Conservation (phyloP, 2,797 vertebrate species). For the Anas acuta region DNA sequence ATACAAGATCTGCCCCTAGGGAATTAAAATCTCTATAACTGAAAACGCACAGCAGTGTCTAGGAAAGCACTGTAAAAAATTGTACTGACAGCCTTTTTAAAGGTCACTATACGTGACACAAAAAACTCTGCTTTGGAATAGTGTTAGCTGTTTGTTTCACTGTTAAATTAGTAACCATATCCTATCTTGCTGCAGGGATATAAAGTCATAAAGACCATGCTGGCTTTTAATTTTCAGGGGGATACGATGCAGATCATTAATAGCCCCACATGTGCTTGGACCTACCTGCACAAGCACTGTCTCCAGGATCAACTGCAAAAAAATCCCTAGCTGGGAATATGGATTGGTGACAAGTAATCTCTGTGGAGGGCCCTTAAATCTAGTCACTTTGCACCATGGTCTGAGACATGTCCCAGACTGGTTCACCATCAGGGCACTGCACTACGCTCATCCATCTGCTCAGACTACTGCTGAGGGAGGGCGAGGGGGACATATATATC, state of each 20-base stretch:
- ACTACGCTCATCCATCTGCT: neutral
- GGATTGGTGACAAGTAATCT: neutral
- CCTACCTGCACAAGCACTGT: neutral
- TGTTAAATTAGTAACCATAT: neutral
- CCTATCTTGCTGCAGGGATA: neutral
- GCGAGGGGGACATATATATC: neutral
- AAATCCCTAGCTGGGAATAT: neutral
- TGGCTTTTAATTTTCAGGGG: neutral
- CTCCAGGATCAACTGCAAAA: neutral
- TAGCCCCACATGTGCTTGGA: neutral
- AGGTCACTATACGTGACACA: neutral
- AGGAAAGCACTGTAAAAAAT: neutral
- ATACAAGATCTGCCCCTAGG: neutral
- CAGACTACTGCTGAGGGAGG: neutral
- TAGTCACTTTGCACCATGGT: neutral
- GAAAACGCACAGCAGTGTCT: neutral
- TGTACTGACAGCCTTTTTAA: neutral
- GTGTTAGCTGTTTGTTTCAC: neutral
- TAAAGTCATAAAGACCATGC: neutral
- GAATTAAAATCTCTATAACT: neutral
- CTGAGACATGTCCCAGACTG: neutral
- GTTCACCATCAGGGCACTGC: neutral
- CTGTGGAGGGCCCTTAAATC: neutral
- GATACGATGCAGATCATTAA: neutral
- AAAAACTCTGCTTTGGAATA: neutral